phyloP scores from a whole-genome alignment of 2,113 vertebrate species.

The Apodemus sylvaticus region DNA sequence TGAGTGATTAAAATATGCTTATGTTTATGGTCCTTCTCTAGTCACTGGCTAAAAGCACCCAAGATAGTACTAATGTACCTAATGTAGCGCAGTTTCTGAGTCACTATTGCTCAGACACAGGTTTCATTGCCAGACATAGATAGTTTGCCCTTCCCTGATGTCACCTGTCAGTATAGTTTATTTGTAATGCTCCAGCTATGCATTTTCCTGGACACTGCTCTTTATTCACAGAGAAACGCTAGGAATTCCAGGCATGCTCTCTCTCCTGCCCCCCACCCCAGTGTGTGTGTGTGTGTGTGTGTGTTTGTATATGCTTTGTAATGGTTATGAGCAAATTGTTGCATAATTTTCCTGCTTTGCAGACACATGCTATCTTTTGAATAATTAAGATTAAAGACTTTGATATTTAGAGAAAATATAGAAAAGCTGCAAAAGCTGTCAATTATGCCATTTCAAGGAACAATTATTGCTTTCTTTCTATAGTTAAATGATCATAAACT shows the following conservation, averaged over 20 bases:
- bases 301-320: not conserved
- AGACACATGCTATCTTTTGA: not conserved
- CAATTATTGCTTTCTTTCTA: slow-evolving; percentile 41
- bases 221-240: not conserved
- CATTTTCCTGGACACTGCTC: not conserved
- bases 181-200: not conserved
- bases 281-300: not conserved
- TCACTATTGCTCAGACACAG: not conserved
- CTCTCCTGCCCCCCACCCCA: not conserved
- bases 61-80: not conserved
- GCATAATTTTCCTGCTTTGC: slow-evolving; percentile 6
- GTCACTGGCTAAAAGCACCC: not conserved
- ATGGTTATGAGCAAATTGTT: not conserved
- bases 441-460: slow-evolving; percentile 32
- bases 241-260: not conserved
- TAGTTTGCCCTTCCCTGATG: not conserved
- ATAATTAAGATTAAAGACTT: slow-evolving; percentile 29
- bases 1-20: rapidly evolving
- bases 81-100: not conserved
- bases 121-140: not conserved
- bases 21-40: too few relatives aligned
- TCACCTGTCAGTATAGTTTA: not conserved
- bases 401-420: slow-evolving; percentile 41
- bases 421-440: slow-evolving; percentile 41
- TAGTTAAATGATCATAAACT: slow-evolving; percentile 52